phyloP scores from a whole-genome alignment of 2,888 invertebrate species.

The Caradrina clavipalpis region DNA sequence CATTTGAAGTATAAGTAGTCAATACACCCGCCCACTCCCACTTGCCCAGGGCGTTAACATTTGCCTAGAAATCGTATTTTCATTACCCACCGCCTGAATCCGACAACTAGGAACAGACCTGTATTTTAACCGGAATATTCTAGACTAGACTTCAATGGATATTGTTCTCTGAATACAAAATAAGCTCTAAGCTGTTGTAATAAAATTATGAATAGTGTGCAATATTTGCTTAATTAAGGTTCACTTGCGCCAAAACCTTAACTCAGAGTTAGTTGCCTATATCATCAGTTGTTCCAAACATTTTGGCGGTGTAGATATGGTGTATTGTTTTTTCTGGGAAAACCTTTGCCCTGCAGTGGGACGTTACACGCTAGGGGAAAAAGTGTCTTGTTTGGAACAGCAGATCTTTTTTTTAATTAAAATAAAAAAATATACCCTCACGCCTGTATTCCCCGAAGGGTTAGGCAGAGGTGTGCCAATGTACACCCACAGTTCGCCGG shows the following conservation, averaged over 20 bases:
- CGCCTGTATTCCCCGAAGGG: too few relatives aligned
- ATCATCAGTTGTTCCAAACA: too few relatives aligned
- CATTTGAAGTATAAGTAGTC: conserved; percentile 37
- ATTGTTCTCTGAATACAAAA: conserved; percentile 6
- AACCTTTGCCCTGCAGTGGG: too few relatives aligned
- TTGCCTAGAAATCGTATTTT: conserved; percentile 49
- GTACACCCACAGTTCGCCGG: too few relatives aligned
- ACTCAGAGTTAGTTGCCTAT: too few relatives aligned
- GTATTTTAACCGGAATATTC: conserved; percentile 21
- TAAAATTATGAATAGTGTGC: neutral
- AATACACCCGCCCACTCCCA: conserved; percentile 17
- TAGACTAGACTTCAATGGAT: conserved; percentile 10
- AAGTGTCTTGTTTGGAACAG: too few relatives aligned
- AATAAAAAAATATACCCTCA: too few relatives aligned
- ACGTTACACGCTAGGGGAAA: too few relatives aligned
- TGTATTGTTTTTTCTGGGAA: too few relatives aligned
- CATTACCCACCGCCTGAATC: conserved; percentile 1
- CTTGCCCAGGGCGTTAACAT: conserved; percentile 13
- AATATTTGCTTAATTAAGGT: neutral
- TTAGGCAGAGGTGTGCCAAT: too few relatives aligned
- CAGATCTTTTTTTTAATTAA: too few relatives aligned
- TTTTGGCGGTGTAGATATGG: too few relatives aligned
- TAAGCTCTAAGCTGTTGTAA: neutral
- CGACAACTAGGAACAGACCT: conserved; percentile 2
- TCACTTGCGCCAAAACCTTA: neutral